Evolutionary conservation across 2,888 invertebrate species (phyloP), one percentile per base, ranked within the genome.

Genomic region (Patella depressa): DNA sequence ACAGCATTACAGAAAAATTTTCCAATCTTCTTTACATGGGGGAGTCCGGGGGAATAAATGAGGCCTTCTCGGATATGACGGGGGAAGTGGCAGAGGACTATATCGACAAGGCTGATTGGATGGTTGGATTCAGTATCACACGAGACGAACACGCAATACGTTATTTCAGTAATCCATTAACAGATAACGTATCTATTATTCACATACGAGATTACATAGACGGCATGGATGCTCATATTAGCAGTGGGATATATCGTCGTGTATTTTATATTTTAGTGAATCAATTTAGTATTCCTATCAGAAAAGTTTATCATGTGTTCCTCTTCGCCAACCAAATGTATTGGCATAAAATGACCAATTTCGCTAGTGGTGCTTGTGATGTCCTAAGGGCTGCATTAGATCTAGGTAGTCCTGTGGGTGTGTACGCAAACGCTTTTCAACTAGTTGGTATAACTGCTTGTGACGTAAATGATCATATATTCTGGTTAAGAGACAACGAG

Each of bases 311-410:
- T 69, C 70, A 78, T 7, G 82, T 85, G 2, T 85, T 86, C 65
- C 80, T 85, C 17, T 75, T 81, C 45, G 86, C 87, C 14, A 88
- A 87, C 78, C 73, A 75, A 53, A 77, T 85, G 78, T 87, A 85
- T 77, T 87, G 88, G 86, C 82, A 83, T 59, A 78, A 78, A 19
- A 76, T 77, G 19, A 81, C 81, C 4, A 75, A 76, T 0, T 86
- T 85, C 71, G 76, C 78, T 29, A 81, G 82, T 4, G 86, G 83
- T 1, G 84, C 85, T 0, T 88, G 88, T 78, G 86, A 85, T 53
- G 79, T 85, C 14, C 76, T 86, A 59, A 84, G 84, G 69, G 82
- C 85, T 5, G 86, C 86, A 65, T 79, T 83, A 17, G 86, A 87
- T 72, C 80, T 85, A 14, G 85, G 85, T 2, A 69, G 78, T 19